These are phyloP conservation scores for Phocoena phocoena DNA, from an alignment of 2,113 vertebrate species.

Conservation along the genomic window DNA sequence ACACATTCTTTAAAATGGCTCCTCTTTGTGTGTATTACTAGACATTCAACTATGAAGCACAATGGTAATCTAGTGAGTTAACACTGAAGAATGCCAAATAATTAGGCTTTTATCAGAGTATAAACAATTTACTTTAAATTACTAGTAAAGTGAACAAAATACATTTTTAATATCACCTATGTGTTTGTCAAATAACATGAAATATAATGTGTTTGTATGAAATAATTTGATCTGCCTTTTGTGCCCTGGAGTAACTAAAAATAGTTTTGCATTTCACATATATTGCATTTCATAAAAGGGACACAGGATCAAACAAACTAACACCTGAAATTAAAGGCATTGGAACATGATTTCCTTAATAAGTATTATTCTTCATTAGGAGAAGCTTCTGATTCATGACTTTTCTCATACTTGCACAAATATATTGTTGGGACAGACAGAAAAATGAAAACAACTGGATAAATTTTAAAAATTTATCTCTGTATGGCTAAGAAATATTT, in stretches of 20 bases:
- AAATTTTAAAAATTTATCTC: conserved; percentile 20
- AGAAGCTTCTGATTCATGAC: background rate
- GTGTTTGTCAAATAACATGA: background rate
- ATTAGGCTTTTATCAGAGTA: background rate
- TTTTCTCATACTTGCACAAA: background rate
- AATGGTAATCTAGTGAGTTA: background rate
- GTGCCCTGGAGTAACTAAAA: background rate
- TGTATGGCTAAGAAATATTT: conserved; percentile 18
- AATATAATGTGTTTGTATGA: background rate
- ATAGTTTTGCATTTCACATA: background rate
- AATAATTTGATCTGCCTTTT: conserved; percentile 9
- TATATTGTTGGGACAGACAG: background rate
- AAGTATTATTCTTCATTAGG: conserved; percentile 37
- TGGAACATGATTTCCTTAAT: conserved; percentile 26
- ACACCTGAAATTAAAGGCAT: background rate
- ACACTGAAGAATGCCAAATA: background rate
- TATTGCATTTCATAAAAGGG: conserved; percentile 17
- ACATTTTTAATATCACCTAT: background rate
- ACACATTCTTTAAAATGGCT: background rate
- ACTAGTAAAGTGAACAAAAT: background rate
- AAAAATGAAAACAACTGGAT: background rate
- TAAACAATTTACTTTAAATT: conserved; percentile 9
- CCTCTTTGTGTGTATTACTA: background rate
- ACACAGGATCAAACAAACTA: conserved; percentile 39
- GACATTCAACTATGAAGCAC: background rate